Percentiles rank a stretch among this genome's conserved stretches.
phyloP scores from a whole-genome alignment of 2,888 invertebrate species.

The Brachyopa scutellaris region DNA sequence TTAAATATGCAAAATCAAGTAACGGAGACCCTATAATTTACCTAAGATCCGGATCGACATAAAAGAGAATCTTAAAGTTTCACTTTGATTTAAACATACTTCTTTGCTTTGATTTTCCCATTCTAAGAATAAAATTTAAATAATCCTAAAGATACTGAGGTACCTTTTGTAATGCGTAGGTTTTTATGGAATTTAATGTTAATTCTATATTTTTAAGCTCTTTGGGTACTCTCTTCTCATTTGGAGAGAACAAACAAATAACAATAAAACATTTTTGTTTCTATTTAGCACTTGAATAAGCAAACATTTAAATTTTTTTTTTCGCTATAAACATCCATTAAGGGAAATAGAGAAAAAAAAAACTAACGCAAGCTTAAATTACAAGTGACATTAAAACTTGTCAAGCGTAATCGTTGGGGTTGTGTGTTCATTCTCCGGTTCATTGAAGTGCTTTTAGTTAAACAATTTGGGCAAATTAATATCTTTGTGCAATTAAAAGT shows the following conservation, averaged over 20 bases:
- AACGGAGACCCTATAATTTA: background rate
- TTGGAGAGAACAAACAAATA: no score
- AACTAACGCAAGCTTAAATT: background rate
- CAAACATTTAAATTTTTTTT: slow-evolving; percentile 2
- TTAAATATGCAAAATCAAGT: no score
- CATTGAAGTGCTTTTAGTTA: background rate
- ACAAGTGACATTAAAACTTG: slow-evolving; percentile 2
- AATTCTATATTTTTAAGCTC: background rate
- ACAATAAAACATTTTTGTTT: no score
- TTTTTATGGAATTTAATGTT: background rate
- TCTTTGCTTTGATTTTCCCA: background rate
- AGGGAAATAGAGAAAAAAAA: background rate
- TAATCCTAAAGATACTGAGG: background rate
- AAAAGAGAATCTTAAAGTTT: background rate
- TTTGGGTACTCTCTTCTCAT: no score
- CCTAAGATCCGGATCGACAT: background rate
- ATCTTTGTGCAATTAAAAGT: background rate
- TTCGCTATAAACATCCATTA: background rate
- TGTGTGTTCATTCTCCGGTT: background rate
- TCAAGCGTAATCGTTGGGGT: background rate
- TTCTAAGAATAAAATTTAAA: background rate
- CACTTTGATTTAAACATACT: slow-evolving; percentile 2
- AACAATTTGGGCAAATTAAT: background rate
- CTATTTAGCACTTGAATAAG: slow-evolving; percentile 9
- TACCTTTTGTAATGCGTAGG: slow-evolving; percentile 5